Base-by-base conservation (phyloP, 2,888 invertebrate species). In the Acholoe squamosa region DNA sequence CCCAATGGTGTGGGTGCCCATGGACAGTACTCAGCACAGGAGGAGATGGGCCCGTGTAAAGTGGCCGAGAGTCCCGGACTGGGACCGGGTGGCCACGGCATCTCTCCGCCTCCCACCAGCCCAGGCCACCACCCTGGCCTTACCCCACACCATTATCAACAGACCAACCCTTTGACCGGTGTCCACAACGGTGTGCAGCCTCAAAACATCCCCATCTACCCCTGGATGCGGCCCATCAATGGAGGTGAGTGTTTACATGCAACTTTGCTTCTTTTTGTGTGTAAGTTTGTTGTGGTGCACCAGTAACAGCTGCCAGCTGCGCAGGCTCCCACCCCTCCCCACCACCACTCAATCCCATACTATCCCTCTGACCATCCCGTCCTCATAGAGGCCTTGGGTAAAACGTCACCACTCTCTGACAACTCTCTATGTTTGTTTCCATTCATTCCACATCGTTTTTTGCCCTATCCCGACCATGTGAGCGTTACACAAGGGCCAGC, bases 141-240 rank as follows among this genome's bases (percentile, higher is more conserved):
- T n/a, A 28, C 34, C 77, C 90, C 89, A 10, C 34, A 86, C 90
- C 84, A 56, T n/a, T 80, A 76, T 25, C 89, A 71, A 22, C 77
- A 67, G 52, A 43, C 22, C 61, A 76, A 84, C 22, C 51, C 51
- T 67, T 61, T 56, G 3, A 76, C 91, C 43, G 91, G 90, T 5
- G 84, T 92, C 90, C 67, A 90, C 54, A 92, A 92, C 51, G 91
- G 92, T n/a, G 77, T 91, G 80, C 80, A 88, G 51, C 43, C 89
- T 19, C 91, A 92, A 56, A 92, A 92, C 76, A 80, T 93, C 28
- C 92, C 93, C 19, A 93, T 93, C 80, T 93, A 93, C 89, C 92
- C 92, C 10, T 93, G 93, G 93, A 93, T 93, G 93, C 51, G 93
- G 56, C 91, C 93, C 31, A 91, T 92, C 91, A 93, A 91, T 51